phyloP scores from a whole-genome alignment of 2,113 vertebrate genomes.

The Motacilla tschutschensis region DNA sequence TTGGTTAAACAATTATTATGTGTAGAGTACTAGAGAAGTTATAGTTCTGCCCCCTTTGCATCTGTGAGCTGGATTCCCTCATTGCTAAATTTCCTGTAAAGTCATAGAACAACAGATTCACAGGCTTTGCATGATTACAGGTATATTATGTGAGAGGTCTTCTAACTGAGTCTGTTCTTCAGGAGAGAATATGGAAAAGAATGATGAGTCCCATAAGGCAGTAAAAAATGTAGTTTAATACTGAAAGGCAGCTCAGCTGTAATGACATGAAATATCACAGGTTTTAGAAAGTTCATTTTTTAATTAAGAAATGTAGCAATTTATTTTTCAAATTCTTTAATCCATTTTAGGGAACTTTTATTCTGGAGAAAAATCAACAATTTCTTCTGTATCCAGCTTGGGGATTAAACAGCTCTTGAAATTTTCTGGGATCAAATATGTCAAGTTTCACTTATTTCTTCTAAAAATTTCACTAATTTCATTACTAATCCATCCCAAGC shows the following conservation, averaged over 20 bases:
- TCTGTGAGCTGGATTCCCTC: not conserved
- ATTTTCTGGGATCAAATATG: not conserved
- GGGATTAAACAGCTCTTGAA: not conserved
- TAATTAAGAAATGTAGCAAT: not conserved
- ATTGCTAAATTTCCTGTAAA: not conserved
- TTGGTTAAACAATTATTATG: not conserved
- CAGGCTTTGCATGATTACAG: not conserved
- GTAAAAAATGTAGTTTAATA: not conserved
- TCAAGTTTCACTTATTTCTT: not conserved
- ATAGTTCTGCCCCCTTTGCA: not conserved
- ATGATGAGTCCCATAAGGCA: not conserved
- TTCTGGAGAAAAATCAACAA: not conserved
- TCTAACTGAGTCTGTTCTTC: not conserved
- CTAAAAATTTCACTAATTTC: not conserved
- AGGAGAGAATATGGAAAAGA: not conserved
- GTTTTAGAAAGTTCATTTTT: slow-evolving; percentile 12
- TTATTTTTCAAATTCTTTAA: not conserved
- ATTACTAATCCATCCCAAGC: not conserved
- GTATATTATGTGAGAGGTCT: not conserved
- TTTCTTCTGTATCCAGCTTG: not conserved
- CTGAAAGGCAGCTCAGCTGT: not conserved
- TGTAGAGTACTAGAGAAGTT: not conserved
- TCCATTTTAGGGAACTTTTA: not conserved
- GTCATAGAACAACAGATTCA: not conserved
- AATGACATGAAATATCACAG: not conserved